Base-by-base conservation (phyloP, 2,797 vertebrate species). In the Falco novaeseelandiae region DNA sequence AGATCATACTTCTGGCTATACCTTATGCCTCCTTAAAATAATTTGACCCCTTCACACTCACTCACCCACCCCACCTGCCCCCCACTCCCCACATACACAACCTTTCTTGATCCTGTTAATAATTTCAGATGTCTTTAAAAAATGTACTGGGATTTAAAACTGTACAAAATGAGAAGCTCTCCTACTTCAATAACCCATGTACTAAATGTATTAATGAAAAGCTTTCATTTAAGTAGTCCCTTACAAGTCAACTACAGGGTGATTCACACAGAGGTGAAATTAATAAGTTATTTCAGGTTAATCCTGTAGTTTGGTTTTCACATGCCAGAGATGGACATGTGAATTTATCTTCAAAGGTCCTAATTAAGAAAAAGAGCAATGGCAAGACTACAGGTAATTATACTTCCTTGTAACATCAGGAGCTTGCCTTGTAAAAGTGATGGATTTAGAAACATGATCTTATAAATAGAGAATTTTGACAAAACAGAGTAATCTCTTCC, bases 201-300 rank as follows among this genome's bases (percentile, higher is more conserved):
- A 79, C 49, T 96, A 96, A 91, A 92, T 46, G 6, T 77, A 67
- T 89, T 82, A 97, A 96, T 96, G 91, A 97, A 97, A 97, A 87
- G 26, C 59, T 97, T 89, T 92, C 38, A 49, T 90, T 96, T 93
- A 90, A 97, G 29, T 89, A 74, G 90, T 87, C 73, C n/a, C 40
- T 92, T 97, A 62, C 55, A 94, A 86, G 51, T 88, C 80, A 92
- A 86, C 81, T 94, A 32, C 62, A 88, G 17, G 62, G 88, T 67
- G 15, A 96, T 89, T 96, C 76, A 61, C 52, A 70, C 5, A 12
- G 23, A 54, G 69, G 55, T 92, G 54, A 96, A 83, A 77, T 91
- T 89, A 96, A 93, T 87, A 66, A 57, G 42, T 14, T 95, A 65
- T 92, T 97, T 87, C 72, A 79, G 21, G 72, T 80, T 92, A 95